Conservation (phyloP, 2,797 vertebrate genomes). For the Scleropages formosus region DNA sequence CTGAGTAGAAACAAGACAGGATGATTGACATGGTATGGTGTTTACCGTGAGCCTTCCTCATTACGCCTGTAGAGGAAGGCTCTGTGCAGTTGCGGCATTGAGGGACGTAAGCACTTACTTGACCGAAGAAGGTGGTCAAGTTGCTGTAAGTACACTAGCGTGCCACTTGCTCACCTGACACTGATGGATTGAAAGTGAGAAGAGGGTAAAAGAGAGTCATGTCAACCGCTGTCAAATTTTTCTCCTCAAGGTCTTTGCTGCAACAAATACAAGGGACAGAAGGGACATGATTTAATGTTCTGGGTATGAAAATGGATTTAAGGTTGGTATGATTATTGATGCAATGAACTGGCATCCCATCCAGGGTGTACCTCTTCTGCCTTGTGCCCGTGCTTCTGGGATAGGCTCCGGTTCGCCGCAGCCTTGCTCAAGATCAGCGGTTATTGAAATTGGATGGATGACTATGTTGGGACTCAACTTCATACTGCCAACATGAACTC, state of each 20-base stretch:
- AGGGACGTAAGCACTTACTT: conserved; percentile 89
- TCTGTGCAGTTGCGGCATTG: conserved; percentile 90
- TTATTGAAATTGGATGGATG: too few relatives aligned
- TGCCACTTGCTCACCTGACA: too few relatives aligned
- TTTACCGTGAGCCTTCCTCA: background rate
- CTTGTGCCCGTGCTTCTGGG: too few relatives aligned
- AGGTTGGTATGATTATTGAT: conserved; percentile 65
- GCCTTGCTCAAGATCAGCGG: too few relatives aligned
- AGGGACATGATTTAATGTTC: conserved; percentile 88
- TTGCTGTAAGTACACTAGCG: conserved; percentile 77
- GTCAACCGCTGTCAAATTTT: background rate
- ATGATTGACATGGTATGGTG: background rate
- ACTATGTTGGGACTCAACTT: too few relatives aligned
- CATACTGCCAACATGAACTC: too few relatives aligned
- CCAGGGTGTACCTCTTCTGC: too few relatives aligned
- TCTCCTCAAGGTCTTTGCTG: conserved; percentile 83
- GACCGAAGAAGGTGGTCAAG: conserved; percentile 85
- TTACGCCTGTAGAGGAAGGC: conserved; percentile 62
- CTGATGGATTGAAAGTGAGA: too few relatives aligned
- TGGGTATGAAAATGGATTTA: conserved; percentile 84
- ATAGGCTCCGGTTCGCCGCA: too few relatives aligned
- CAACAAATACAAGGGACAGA: conserved; percentile 88
- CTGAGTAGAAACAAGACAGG: conserved; percentile 60
- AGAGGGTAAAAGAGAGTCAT: background rate
- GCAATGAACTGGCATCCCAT: too few relatives aligned